These are phyloP conservation scores for Lysandra bellargus DNA, from an alignment of 2,888 invertebrate species.

Conservation along the genomic window DNA sequence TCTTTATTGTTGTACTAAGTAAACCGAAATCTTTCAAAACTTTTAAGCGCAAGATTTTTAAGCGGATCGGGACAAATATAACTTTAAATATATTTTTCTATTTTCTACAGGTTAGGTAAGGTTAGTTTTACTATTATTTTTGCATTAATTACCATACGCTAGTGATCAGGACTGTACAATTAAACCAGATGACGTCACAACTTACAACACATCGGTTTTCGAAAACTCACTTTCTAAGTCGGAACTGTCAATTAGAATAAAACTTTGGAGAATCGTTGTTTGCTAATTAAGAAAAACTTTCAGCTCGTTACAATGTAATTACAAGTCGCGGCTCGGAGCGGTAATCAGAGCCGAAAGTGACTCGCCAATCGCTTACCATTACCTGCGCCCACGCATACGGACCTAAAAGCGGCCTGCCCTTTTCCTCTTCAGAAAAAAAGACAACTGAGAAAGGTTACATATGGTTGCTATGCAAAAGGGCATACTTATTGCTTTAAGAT, in stretches of 20 bases:
- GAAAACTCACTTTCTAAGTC: constrained; percentile 36
- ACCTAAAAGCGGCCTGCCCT: not conserved
- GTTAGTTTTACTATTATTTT: too few relatives aligned
- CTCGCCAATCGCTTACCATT: constrained; percentile 44
- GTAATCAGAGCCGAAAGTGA: constrained; percentile 68
- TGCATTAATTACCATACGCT: too few relatives aligned
- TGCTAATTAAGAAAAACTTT: constrained; percentile 70
- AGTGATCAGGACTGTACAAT: not conserved
- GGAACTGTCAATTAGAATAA: constrained; percentile 38
- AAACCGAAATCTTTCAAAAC: too few relatives aligned
- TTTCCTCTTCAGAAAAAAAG: not conserved
- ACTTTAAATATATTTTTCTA: too few relatives aligned
- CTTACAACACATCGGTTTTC: not conserved
- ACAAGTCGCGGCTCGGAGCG: constrained; percentile 57
- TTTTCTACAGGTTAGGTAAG: too few relatives aligned
- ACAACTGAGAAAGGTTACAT: too few relatives aligned
- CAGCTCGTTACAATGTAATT: constrained; percentile 67
- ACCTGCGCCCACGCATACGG: constrained; percentile 5
- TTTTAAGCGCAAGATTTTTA: too few relatives aligned
- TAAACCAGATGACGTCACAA: not conserved
- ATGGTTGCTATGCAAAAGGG: too few relatives aligned
- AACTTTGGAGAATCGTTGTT: constrained; percentile 57
- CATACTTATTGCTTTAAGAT: too few relatives aligned
- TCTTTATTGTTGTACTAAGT: too few relatives aligned
- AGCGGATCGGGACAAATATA: too few relatives aligned